Evolutionary conservation across 1,140 invertebrate genomes (phyloP).

Genomic region (Harlomillsia oculata): DNA sequence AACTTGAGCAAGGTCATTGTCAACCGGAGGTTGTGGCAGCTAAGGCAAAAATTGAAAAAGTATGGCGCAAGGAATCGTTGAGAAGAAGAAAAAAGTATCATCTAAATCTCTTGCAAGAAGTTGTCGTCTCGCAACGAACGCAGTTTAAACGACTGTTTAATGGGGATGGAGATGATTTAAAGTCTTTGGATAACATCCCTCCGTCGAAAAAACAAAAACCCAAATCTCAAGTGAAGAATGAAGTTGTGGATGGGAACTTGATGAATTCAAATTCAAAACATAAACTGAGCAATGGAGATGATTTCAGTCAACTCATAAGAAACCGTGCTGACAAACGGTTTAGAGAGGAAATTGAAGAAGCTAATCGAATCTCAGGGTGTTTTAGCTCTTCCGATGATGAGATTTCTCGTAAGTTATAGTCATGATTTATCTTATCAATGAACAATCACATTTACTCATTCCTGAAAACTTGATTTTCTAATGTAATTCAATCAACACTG

Average conservation of each 20-base stretch:
- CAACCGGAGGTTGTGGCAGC: constrained; percentile 28
- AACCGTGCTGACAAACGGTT: constrained; percentile 15
- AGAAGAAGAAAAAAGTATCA: constrained; percentile 30
- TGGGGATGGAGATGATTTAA: not conserved
- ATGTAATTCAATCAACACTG: too few relatives aligned
- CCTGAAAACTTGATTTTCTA: too few relatives aligned
- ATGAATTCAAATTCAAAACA: not conserved
- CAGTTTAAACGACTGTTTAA: constrained; percentile 1
- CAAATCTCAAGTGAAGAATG: not conserved
- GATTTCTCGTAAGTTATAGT: constrained; percentile 3
- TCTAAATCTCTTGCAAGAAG: constrained; percentile 27
- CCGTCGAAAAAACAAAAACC: not conserved
- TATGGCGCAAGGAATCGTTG: constrained; percentile 24
- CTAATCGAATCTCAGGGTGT: constrained; percentile 17
- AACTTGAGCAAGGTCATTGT: constrained; percentile 25
- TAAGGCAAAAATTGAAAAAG: constrained; percentile 15
- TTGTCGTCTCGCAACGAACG: constrained; percentile 20
- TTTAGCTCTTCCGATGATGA: constrained; percentile 24
- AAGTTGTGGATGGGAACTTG: not conserved
- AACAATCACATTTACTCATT: too few relatives aligned
- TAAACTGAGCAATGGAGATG: not conserved
- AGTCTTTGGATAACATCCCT: not conserved
- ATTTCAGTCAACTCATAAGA: constrained; percentile 1
- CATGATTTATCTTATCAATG: too few relatives aligned
- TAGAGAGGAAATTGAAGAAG: constrained; percentile 10